Base-by-base conservation (phyloP, 2,797 vertebrate species). In the Spondyliosoma cantharus region DNA sequence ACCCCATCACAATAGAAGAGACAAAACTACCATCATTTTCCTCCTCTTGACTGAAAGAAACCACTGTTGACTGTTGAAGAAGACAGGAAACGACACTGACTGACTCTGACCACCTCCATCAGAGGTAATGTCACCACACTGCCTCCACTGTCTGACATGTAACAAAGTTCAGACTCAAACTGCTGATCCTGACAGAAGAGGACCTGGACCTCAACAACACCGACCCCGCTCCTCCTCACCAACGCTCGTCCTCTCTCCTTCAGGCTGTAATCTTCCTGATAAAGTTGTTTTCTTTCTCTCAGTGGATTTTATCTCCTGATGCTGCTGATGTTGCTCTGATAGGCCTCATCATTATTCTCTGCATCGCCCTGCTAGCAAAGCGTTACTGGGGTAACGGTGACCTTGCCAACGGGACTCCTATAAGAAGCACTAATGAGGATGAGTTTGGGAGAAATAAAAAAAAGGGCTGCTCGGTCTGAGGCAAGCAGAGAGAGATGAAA, bases 341-440 rank as follows among this genome's bases (percentile, higher is more conserved):
- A 68, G 79, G 14, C 42, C 62, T 76, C 83, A 84, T 90, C 81
- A 87, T 90, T 91, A 87, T 89, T 91, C 87, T 78, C 78, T 64
- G 5, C 52, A 71, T 45, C 68, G 9, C 74, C 16, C 49, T 81
- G 86, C 74, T 20, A 66, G 63, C 57, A 22, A 58, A 71, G 78
- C 0, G 14, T 69, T 20, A 63, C 74, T 9, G 14, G 46, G 82
- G 62, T 52, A 73, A 87, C 42, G 0, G 81, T 82, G 80, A 91
- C 90, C 85, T 90, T 94, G 83, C 71, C 81, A 76, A 57, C 52
- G 68, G 78, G 80, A 90, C 29, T 32, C 0, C 75, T 58, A 52
- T 25, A 42, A 17, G 17, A 88, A 66, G 62, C 50, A 53, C 45
- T 92, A 86, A 90, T 84, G 66, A 86, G 82, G 85, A 77, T n/a